Base-by-base conservation (phyloP, 2,888 invertebrate genomes). In the Xestia rhomboidea region DNA sequence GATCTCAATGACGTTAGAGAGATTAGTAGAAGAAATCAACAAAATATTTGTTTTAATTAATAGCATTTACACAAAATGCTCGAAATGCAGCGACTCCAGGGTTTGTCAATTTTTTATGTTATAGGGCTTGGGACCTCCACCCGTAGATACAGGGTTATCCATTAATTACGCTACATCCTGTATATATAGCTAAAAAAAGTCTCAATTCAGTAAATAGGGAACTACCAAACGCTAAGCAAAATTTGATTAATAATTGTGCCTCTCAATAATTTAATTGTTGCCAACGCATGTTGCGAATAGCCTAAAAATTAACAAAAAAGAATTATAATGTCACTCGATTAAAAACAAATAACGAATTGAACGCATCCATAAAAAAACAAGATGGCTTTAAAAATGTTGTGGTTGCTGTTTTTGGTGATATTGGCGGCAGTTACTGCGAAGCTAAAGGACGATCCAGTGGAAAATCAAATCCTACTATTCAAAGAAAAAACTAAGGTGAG, bases 341-440 rank as follows among this genome's bases (percentile, higher is more conserved):
- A 27, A 64, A 30, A 71, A 41, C n/a, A 15, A 44, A 27, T 30
- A 46, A 77, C 70, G 21, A 62, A 57, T 21, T 71, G 27, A 57
- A 68, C 1, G 6, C 10, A 21, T 0, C 8, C 13, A 38, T 24
- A 18, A 24, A n/a, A 13, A 13, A 34, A 27, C 4, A 68, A 51
- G 3, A 96, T 97, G 91, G 98, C 98, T 98, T 97, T 49, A 4
- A 82, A 76, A 79, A 82, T 85, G 73, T 63, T 74, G 27, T 62
- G 78, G 3, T 38, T 77, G n/a, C 41, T 82, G 11, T 62, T 83
- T 54, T 64, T 88, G 79, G 69, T 82, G 10, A n/a, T 74, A 46
- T 68, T 77, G 62, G 80, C 74, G 34, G 68, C 21, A 6, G 88
- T 86, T 41, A 77, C 84, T 21, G 89, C 88, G 8, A 86, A 82